phyloP scores from a whole-genome alignment of 2,888 invertebrate genomes.

The Byasa hedistus region DNA sequence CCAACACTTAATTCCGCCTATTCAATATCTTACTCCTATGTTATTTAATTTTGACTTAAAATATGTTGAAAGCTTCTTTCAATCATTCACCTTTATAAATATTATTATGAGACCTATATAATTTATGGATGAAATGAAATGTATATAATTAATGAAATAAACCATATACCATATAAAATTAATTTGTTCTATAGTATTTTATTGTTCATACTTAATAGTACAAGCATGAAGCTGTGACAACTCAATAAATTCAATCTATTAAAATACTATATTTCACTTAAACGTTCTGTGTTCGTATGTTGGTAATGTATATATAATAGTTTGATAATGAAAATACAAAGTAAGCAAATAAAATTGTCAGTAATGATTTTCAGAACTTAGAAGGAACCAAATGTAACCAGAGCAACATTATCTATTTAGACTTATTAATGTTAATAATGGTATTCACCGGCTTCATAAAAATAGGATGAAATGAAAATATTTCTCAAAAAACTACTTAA shows the following conservation, averaged over 20 bases:
- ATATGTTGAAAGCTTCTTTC: background rate
- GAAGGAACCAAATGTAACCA: no score
- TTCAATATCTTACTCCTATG: slow-evolving; percentile 34
- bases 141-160: background rate
- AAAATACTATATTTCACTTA: background rate
- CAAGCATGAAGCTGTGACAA: background rate
- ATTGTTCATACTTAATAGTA: background rate
- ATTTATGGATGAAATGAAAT: background rate
- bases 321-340: background rate
- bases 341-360: no score
- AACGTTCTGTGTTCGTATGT: background rate
- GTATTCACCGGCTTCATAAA: no score
- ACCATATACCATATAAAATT: no score
- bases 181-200: no score
- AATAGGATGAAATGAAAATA: no score
- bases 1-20: slow-evolving; percentile 45
- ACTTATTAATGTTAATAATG: no score
- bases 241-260: background rate
- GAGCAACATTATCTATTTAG: no score
- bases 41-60: background rate
- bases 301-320: background rate
- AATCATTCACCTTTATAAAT: no score
- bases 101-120: background rate
- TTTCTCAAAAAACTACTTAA: no score
- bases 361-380: no score